Evolutionary conservation across 2,113 vertebrate genomes (phyloP), one percentile per base, ranked within the genome.

Genomic region (Hassar affinis): DNA sequence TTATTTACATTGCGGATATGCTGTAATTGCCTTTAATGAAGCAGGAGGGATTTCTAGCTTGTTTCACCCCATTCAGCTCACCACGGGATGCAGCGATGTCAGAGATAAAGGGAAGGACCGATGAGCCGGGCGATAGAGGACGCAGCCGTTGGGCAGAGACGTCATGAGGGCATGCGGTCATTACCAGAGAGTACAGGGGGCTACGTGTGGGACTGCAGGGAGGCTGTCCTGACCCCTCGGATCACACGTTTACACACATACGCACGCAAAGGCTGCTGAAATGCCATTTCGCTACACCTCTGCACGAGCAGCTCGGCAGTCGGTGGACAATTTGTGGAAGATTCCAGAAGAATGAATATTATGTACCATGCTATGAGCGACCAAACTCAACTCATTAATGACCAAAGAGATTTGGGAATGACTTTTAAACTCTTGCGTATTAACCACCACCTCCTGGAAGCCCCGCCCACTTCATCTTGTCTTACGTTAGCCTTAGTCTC

Each of bases 1-100:
- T 68, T 88, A 87, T 88, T 88, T 90, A 86, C 83, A 84, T 20
- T 54, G 83, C 83, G 88, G 89, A 90, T 83, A 85, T 84, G 75
- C 79, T 81, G 51, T 89, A 89, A 90, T 89, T 89, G 81, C 79
- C 82, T 83, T 66, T 89, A 90, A 89, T 90, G 81, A 80, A 71
- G 82, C 79, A 85, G 76, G 86, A 79, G 79, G 80, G 84, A 76
- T 81, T 82, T 80, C 81, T 79, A 78, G 82, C 84, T 54, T 59
- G 30, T 25, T 84, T 57, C 72, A 68, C 30, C 59, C 76, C 84
- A 86, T 85, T 86, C 86, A 86, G 75, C 20, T 56, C n/a, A 66
- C 7, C 52, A 81, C 30, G 33, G 62, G 81, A 82, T 71, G 72
- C 54, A 54, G 47, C 42, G 82, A 90, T 88, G 66, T 33, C 33